Conservation (phyloP, 2,797 vertebrate genomes). For the Pteropus rufus region DNA sequence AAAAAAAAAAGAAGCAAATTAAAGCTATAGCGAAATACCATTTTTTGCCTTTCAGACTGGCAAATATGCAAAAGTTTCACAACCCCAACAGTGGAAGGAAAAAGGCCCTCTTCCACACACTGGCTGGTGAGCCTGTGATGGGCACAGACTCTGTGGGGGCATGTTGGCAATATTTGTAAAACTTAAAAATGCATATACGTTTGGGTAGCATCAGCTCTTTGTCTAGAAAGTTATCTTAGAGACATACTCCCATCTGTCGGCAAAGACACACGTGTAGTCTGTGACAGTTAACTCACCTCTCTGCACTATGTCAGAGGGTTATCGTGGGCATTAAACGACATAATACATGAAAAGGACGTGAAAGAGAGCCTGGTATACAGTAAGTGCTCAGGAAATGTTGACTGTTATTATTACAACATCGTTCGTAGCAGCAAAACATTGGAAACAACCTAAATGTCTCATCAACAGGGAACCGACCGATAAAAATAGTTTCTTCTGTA, state of each 20-base stretch:
- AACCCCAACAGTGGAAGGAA: neutral
- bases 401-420: neutral
- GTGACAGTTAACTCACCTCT: neutral
- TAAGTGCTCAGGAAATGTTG: neutral
- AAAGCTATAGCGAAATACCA: neutral
- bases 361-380: neutral
- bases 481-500: neutral
- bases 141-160: neutral
- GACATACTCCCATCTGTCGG: neutral
- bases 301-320: neutral
- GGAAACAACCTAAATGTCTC: neutral
- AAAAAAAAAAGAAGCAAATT: neutral
- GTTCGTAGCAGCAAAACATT: neutral
- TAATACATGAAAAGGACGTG: neutral
- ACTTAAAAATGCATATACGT: neutral
- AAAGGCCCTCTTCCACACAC: neutral
- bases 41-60: neutral
- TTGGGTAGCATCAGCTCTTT: neutral
- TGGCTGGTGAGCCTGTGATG: neutral
- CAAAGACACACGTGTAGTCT: neutral
- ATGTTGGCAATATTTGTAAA: neutral
- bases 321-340: neutral
- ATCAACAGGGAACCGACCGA: neutral
- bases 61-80: neutral
- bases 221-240: neutral